A percentile compares a stretch with the other conserved stretches of the same genome.
Evolutionary conservation across 37 sponge, comb jelly and placozoan species (phyloP).

Genomic region (Beroe ovata): DNA sequence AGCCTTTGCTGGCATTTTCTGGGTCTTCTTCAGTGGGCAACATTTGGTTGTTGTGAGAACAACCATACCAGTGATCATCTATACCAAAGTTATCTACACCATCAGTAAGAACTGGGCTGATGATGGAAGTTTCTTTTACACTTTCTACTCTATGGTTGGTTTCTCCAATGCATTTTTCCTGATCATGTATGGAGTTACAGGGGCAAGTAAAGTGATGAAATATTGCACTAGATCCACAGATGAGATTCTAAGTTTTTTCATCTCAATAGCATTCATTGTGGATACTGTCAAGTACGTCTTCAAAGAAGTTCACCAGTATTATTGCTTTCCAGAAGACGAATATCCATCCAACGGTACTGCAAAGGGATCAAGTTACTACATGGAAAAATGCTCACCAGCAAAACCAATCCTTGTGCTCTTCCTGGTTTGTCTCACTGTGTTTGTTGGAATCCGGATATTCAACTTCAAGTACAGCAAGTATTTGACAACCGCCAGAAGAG

Average conservation of each 20-base stretch:
- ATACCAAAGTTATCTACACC: constrained; percentile 3
- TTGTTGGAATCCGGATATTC: not conserved
- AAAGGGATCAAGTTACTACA: not conserved
- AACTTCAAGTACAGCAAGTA: constrained; percentile 32
- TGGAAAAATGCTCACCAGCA: not conserved
- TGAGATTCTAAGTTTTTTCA: constrained; percentile 4
- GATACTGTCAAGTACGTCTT: constrained; percentile 2
- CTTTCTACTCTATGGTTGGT: not conserved
- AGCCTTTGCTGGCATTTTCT: not conserved
- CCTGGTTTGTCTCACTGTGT: not conserved
- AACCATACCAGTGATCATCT: constrained; percentile 10
- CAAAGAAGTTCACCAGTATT: not conserved
- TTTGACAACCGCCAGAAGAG: not conserved
- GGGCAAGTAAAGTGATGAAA: constrained; percentile 15
- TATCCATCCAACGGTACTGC: not conserved
- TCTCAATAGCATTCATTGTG: constrained; percentile 14
- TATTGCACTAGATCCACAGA: constrained; percentile 47
- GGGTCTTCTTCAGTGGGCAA: constrained; percentile 15
- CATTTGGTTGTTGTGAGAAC: constrained; percentile 28
- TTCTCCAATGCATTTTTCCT: constrained; percentile 20
- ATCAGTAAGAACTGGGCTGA: constrained; percentile 1
- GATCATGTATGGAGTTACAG: not conserved
- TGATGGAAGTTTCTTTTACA: not conserved
- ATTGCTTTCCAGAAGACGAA: not conserved
- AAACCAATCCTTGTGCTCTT: not conserved